These are phyloP conservation scores for Neogale vison DNA, from an alignment of 2,113 vertebrate genomes.

Conservation along the genomic window DNA sequence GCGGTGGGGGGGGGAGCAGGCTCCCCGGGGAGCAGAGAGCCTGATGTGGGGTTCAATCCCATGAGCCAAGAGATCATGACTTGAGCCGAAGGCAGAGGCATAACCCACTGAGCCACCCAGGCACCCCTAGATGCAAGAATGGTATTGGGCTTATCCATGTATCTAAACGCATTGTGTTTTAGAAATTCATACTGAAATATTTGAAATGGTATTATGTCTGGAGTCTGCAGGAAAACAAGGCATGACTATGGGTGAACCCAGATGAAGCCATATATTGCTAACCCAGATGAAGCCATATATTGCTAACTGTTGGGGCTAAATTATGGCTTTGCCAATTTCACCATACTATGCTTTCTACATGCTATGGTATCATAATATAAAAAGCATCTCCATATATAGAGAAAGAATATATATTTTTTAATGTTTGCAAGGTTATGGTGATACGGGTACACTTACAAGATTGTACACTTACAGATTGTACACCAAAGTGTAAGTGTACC, in stretches of 20 bases:
- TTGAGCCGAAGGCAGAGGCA: neutral
- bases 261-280: neutral
- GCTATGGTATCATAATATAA: neutral
- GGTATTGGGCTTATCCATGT: neutral
- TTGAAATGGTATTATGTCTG: neutral
- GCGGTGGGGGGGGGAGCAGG: neutral
- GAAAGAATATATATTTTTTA: neutral
- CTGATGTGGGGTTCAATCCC: accelerated
- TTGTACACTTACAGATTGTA: neutral
- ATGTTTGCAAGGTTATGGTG: neutral
- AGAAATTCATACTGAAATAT: neutral
- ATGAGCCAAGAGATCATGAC: neutral
- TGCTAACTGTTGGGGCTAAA: neutral
- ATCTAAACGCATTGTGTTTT: neutral
- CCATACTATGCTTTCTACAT: neutral
- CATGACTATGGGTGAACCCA: neutral
- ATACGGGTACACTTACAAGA: neutral
- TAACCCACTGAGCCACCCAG: neutral
- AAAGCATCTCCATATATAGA: neutral
- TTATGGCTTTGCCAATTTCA: neutral
- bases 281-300: neutral
- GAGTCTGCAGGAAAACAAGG: neutral
- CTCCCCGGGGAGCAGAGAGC: neutral
- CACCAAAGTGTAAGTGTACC: too few species aligned
- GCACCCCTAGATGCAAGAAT: neutral